Evolutionary conservation across 2,113 vertebrate genomes (phyloP), one percentile per base, ranked within the genome.

Genomic region (Ictalurus furcatus): DNA sequence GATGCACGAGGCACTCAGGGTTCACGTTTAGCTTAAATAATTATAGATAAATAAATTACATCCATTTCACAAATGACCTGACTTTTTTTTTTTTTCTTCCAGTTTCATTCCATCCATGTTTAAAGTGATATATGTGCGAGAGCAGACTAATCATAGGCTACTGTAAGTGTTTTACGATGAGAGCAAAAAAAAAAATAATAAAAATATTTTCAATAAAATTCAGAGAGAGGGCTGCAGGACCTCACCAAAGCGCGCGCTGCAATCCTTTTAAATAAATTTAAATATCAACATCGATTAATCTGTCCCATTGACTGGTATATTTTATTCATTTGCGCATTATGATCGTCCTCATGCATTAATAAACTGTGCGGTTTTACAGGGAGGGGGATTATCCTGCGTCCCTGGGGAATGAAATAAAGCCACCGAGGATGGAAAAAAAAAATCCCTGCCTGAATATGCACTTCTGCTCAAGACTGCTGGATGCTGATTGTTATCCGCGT

Each of bases 221-320:
- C 28, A 16, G 52, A 84, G 63, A 8, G 58, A 11, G 30, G 58
- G 44, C 23, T 84, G 58, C 73, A 0, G 63, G 34, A 59, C 58
- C 59, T 84, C 84, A 71, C 86, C 83, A 79, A 84, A 86, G 86
- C 85, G 89, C 83, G 86, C 89, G 89, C 89, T 56, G 48, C 84
- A 90, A 58, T 85, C 90, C 86, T 65, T 89, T 90, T 88, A 91
- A 90, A 93, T 95, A 92, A 92, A 91, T 94, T 93, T 94, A 93
- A 94, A 95, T 94, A 93, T 93, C 89, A 87, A 85, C 85, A 93
- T 89, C 84, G 94, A 95, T 94, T 93, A 65, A 94, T 91, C 87
- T 90, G 84, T 78, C 69, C 81, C 79, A 69, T 80, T 88, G 84
- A 90, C 61, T 85, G 73, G 58, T 78, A 90, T 90, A 91, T 91